phyloP scores from a whole-genome alignment of 2,888 invertebrate genomes.

The Xestia ashworthii region DNA sequence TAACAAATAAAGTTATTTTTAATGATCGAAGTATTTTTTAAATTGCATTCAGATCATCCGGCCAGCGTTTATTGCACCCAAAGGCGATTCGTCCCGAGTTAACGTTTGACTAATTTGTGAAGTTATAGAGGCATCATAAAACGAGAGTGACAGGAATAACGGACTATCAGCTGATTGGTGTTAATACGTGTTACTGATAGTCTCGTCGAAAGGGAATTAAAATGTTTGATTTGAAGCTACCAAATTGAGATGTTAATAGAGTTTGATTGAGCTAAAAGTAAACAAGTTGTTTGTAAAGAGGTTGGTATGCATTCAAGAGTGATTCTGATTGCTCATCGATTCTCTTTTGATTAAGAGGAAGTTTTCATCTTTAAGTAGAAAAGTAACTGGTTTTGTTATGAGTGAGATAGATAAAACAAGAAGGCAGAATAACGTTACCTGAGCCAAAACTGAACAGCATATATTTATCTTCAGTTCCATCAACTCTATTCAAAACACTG shows the following conservation, averaged over 20 bases:
- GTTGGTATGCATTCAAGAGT: not conserved
- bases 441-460: not conserved
- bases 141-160: constrained; percentile 76
- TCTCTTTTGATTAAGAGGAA: not conserved
- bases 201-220: constrained; percentile 51
- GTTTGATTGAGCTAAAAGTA: constrained; percentile 28
- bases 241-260: constrained; percentile 31
- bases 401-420: not conserved
- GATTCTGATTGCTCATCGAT: not conserved
- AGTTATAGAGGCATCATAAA: constrained; percentile 85
- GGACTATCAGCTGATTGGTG: constrained; percentile 80
- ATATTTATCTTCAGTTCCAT: constrained; percentile 2
- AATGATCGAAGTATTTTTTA: constrained; percentile 60
- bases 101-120: constrained; percentile 90
- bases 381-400: too few relatives aligned
- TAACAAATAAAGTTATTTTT: constrained; percentile 58
- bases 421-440: constrained; percentile 22
- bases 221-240: constrained; percentile 38
- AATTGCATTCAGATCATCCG: constrained; percentile 85
- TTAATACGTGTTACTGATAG: constrained; percentile 53
- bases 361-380: not conserved
- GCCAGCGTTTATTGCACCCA: constrained; percentile 89
- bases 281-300: not conserved
- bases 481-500: constrained; percentile 7
- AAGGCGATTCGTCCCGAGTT: constrained; percentile 85